Evolutionary conservation across 2,888 invertebrate species (phyloP), one percentile per base, ranked within the genome.

Genomic region (Spisula subtruncata): DNA sequence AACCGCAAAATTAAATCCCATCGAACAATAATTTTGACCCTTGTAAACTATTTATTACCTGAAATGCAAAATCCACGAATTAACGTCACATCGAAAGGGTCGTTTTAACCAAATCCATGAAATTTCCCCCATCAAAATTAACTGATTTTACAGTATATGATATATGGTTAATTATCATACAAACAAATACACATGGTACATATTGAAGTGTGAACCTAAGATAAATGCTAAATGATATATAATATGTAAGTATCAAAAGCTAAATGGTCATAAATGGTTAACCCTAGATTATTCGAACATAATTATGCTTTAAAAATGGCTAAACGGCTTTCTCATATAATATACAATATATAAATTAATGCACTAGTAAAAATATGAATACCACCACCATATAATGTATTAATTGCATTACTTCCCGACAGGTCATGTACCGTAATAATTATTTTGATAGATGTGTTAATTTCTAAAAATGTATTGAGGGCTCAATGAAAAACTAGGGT

Each of bases 241-340:
- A 66, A 66, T 18, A 25, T 6, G 10, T 25, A 66, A 66, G 25
- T 66, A 66, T 25, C 60, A 66, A 66, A 66, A 66, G 60, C 60
- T 66, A 66, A 6, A n/a, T 25, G n/a, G 60, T 66, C 5, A 66
- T 66, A 6, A 66, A 66, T 66, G 60, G 60, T 25, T 66, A 66
- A 66, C n/a, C 25, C 25, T 66, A 66, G 25, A 66, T 25, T n/a
- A 66, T 66, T 10, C 25, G 25, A n/a, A 66, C n/a, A 66, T 25
- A 66, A 66, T 66, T 66, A 66, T 66, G 60, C 60, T 66, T 51
- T 66, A 4, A 66, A 66, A 66, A 66, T 66, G 20, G 60, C 60
- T 66, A 66, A 66, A 66, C 25, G 60, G 60, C 60, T 66, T 66
- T 66, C 60, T 25, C 25, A 66, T 66, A 25, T 25, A n/a, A 66